Evolutionary conservation across 2,888 invertebrate genomes (phyloP), one percentile per base, ranked within the genome.

Genomic region (Eugnorisma glareosa): DNA sequence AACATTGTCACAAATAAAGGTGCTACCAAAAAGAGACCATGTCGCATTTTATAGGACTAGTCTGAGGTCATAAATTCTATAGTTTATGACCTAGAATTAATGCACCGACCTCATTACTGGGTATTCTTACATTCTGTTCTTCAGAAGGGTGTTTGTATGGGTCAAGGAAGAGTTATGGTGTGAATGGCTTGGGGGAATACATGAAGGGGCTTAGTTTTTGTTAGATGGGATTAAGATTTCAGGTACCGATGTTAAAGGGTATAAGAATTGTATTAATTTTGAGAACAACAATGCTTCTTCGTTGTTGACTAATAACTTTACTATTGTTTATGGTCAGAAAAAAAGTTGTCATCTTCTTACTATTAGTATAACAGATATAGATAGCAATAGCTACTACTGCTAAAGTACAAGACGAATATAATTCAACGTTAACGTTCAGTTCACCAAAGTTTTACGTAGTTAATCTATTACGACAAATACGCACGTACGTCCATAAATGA

Each of bases 11-110:
- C 88, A 88, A 93, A 89, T 86, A 93, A 93, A 92, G 90, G 91
- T 92, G 90, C 77, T 84, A 90, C 91, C 92, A 89, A 89, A 91
- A 93, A 94, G 92, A 92, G 92, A 95, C 95, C 96, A 91, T 95
- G 94, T 94, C 96, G 90, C 93, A 95, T 96, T 96, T 96, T 94
- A 96, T 95, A 94, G 95, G 93, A 94, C 96, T 92, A 93, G 94
- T 94, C 88, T 82, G 72, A 89, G 88, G 77, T 79, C 92, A 95
- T 96, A 96, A 96, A 96, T 95, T 94, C 91, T 88, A 89, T 91
- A 96, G 90, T 96, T 96, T 96, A 96, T 96, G 95, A 93, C 91
- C 95, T 95, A 95, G 96, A 96, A 95, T 95, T 95, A 96, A 96
- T 95, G 93, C 92, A 92, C 90, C 89, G 90, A 91, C 91, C 95